Evolutionary conservation across 2,113 vertebrate genomes (phyloP).

Genomic region (Cygnus atratus): DNA sequence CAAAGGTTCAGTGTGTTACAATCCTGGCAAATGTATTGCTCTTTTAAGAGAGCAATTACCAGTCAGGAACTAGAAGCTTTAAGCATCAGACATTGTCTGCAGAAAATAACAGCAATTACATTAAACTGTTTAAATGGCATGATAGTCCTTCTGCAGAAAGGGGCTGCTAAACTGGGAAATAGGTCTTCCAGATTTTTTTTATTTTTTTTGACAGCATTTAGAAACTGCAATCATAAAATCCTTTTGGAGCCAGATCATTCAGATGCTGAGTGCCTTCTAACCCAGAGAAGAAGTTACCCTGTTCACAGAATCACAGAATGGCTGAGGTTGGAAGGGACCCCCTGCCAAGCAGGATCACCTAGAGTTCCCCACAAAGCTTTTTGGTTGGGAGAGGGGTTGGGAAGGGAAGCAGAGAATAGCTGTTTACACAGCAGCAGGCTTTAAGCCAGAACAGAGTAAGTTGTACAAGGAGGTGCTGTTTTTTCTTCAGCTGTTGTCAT

Average conservation of each 20-base stretch:
- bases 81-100: background rate
- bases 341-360: no score
- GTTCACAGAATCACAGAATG: background rate
- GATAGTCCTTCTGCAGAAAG: background rate
- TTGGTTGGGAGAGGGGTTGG: background rate
- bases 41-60: background rate
- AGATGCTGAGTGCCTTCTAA: background rate
- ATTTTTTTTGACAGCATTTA: background rate
- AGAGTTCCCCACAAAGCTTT: background rate
- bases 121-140: background rate
- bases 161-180: background rate
- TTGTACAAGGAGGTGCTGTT: background rate
- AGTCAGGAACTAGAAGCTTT: background rate
- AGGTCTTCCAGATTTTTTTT: background rate
- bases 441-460: background rate
- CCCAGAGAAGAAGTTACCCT: background rate
- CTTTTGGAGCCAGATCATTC: background rate
- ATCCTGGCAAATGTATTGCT: background rate
- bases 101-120: background rate
- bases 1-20: background rate
- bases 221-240: background rate
- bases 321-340: no score
- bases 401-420: background rate
- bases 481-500: background rate
- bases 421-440: background rate